A percentile compares a stretch with the other conserved stretches of the same genome.
These are phyloP conservation scores for Polyommatus iphigenia DNA, from an alignment of 2,888 invertebrate genomes.

Conservation along the genomic window DNA sequence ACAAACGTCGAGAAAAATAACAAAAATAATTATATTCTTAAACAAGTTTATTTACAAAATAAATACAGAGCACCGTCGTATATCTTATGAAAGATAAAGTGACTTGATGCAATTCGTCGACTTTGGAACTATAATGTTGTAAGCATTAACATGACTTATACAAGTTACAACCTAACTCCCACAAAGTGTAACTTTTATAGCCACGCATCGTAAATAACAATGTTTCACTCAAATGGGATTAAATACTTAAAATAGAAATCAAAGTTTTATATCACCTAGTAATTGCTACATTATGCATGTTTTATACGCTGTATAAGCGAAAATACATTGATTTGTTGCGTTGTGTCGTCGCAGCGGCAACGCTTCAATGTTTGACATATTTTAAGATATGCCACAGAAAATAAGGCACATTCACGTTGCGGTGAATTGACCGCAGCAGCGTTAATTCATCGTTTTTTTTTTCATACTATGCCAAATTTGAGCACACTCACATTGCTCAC, in stretches of 20 bases:
- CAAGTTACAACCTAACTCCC: background rate
- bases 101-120: background rate
- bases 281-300: background rate
- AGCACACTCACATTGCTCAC: too few species aligned
- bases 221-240: constrained; percentile 1
- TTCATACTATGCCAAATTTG: too few species aligned
- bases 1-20: background rate
- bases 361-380: too few species aligned
- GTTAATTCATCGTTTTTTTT: too few species aligned
- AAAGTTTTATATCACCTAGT: background rate
- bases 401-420: too few species aligned
- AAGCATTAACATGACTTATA: background rate
- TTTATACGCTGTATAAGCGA: background rate
- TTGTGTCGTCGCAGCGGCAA: background rate
- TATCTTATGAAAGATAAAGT: background rate
- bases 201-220: constrained; percentile 8
- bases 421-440: too few species aligned
- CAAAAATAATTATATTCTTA: background rate
- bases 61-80: background rate
- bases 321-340: background rate
- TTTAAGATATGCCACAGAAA: background rate
- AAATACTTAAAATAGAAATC: background rate
- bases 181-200: background rate
- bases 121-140: background rate
- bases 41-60: background rate